Percentiles rank a stretch among this genome's conserved stretches.
phyloP scores from a whole-genome alignment of 2,797 vertebrate genomes.

The Anas acuta region DNA sequence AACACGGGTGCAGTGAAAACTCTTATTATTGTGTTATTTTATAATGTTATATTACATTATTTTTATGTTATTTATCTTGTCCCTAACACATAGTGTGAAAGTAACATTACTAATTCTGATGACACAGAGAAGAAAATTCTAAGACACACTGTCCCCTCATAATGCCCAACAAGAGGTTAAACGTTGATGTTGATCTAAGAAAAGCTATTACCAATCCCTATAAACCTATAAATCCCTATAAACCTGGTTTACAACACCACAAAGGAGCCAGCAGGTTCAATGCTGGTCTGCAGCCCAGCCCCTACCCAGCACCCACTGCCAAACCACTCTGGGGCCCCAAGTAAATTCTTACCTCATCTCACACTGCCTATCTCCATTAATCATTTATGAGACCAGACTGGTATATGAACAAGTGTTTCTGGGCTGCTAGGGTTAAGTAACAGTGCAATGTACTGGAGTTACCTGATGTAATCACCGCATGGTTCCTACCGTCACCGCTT shows the following conservation, averaged over 20 bases:
- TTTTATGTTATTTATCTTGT: not conserved
- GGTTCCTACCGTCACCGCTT: not conserved
- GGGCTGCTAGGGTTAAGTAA: not conserved
- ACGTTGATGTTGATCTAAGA: not conserved
- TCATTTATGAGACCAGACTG: not conserved
- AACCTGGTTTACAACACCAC: accelerated
- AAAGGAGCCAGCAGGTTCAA: not conserved
- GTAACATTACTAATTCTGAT: not conserved
- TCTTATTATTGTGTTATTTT: not conserved
- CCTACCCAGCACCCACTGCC: not conserved
- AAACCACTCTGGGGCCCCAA: not conserved
- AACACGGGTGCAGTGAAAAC: not conserved
- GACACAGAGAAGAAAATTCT: not conserved
- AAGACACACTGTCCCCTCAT: not conserved
- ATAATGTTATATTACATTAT: accelerated
- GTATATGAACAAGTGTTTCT: not conserved
- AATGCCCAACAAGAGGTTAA: not conserved
- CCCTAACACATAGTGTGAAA: not conserved
- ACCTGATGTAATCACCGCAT: not conserved
- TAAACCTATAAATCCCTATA: not conserved
- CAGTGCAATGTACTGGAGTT: accelerated
- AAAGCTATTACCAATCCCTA: not conserved
- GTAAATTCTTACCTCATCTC: not conserved
- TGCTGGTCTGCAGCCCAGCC: not conserved
- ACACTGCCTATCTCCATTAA: not conserved